These are phyloP conservation scores for Notarius quadriscutis DNA, from an alignment of 2,113 vertebrate species.

Conservation along the genomic window DNA sequence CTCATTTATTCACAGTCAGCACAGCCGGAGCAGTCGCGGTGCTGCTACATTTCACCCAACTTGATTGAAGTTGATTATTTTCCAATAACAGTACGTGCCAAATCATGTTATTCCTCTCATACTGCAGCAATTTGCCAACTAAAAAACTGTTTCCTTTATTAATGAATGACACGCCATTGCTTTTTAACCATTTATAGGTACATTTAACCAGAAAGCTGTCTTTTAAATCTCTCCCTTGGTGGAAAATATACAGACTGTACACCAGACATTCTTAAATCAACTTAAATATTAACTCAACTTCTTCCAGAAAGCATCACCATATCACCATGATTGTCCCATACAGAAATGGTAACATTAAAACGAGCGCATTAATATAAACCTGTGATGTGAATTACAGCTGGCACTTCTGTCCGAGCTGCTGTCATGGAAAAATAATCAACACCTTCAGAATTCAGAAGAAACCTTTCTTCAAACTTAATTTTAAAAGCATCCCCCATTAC, in stretches of 20 bases:
- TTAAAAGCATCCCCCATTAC: neutral
- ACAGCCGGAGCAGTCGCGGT: neutral
- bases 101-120: neutral
- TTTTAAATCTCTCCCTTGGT: neutral
- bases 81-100: neutral
- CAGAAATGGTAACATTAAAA: neutral
- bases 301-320: neutral
- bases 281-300: neutral
- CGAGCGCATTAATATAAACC: neutral
- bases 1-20: neutral
- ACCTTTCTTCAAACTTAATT: neutral
- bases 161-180: neutral
- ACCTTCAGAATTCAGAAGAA: neutral
- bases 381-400: neutral
- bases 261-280: neutral
- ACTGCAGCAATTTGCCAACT: neutral
- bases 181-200: neutral
- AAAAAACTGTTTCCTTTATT: neutral
- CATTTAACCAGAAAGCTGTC: neutral
- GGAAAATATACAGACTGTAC: neutral
- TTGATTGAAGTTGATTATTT: neutral
- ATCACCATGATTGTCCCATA: neutral
- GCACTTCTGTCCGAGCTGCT: neutral
- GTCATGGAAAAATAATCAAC: neutral
- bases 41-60: neutral